Percentiles rank a stretch among this genome's conserved stretches.
These are phyloP conservation scores for Pollenia angustigena DNA, from an alignment of 2,888 invertebrate genomes.

Conservation along the genomic window DNA sequence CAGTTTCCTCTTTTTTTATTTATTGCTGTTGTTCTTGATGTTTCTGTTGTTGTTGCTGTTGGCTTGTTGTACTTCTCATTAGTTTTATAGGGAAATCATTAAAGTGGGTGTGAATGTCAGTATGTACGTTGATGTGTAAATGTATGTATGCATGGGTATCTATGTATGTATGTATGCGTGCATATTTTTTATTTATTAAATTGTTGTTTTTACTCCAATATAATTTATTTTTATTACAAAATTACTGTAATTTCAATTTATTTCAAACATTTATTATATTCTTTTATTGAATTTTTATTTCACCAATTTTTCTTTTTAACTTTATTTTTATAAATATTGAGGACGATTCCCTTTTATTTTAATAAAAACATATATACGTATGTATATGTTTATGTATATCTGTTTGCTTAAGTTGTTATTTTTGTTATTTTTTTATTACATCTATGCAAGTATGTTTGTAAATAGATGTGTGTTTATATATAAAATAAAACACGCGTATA, in stretches of 20 bases:
- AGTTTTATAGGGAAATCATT: slow-evolving; percentile 34
- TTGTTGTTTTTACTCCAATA: slow-evolving; percentile 51
- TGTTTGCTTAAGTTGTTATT: slow-evolving; percentile 47
- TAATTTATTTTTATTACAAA: slow-evolving; percentile 13
- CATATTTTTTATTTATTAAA: background rate
- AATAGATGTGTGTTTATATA: slow-evolving; percentile 42
- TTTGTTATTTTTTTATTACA: slow-evolving; percentile 38
- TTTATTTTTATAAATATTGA: slow-evolving; percentile 38
- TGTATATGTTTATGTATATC: background rate
- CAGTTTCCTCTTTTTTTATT: slow-evolving; percentile 23
- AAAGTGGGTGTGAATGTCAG: slow-evolving; percentile 51
- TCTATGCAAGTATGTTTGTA: slow-evolving; percentile 24
- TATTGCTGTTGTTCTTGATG: slow-evolving; percentile 7
- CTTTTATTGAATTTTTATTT: slow-evolving; percentile 1
- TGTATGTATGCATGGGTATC: background rate
- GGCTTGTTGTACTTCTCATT: slow-evolving; percentile 38
- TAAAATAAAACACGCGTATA: slow-evolving; percentile 66
- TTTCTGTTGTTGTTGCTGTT: slow-evolving; percentile 14
- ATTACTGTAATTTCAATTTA: slow-evolving; percentile 26
- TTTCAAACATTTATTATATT: slow-evolving; percentile 13
- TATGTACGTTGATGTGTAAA: background rate
- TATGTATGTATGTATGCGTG: background rate
- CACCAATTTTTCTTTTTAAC: background rate
- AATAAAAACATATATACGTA: background rate
- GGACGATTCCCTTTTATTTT: slow-evolving; percentile 31